Conservation (phyloP, 1,140 invertebrate species). For the Apis mellifera region DNA sequence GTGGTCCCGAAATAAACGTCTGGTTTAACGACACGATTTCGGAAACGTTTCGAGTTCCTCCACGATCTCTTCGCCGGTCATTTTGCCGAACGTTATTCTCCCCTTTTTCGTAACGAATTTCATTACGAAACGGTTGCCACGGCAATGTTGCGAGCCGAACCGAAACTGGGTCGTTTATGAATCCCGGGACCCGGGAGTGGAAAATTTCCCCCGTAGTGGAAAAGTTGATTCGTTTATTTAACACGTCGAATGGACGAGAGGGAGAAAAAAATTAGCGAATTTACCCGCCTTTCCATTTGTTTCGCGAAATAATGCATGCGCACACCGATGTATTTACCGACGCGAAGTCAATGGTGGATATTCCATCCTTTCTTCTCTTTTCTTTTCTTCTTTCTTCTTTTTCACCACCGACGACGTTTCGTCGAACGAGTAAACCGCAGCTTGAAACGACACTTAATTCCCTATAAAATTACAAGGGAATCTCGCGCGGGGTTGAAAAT, state of each 20-base stretch:
- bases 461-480: neutral
- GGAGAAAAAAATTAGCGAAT: slow-evolving; percentile 7
- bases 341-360: too few relatives aligned
- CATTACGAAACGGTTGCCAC: neutral
- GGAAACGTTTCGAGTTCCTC: neutral
- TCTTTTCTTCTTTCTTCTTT: neutral
- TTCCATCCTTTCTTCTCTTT: neutral
- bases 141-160: neutral
- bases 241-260: neutral
- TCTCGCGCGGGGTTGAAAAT: neutral
- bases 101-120: neutral
- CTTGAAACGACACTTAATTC: neutral
- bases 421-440: too few relatives aligned
- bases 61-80: neutral
- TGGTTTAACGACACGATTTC: neutral
- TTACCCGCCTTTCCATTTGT: neutral
- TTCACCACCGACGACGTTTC: too few relatives aligned
- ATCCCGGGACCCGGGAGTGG: neutral
- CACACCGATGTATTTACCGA: too few relatives aligned
- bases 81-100: neutral
- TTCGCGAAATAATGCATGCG: neutral
- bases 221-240: slow-evolving; percentile 1
- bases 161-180: neutral
- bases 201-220: neutral
- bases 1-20: neutral